Conservation (phyloP, 2,113 vertebrate species). For the Amia ocellicauda region DNA sequence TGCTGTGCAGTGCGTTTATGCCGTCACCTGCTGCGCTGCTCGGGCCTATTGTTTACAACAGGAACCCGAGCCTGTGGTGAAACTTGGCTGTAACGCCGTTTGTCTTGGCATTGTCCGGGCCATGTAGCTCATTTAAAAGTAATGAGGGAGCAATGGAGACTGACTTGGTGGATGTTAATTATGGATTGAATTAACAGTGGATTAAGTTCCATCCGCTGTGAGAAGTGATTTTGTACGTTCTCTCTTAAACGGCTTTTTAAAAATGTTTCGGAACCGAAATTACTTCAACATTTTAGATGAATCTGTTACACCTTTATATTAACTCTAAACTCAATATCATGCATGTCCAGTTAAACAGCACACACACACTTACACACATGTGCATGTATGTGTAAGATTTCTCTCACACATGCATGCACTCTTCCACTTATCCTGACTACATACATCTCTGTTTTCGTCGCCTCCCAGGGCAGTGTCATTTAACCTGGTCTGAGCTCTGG, state of each 20-base stretch:
- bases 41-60: too few relatives aligned
- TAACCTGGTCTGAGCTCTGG: too few relatives aligned
- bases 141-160: constrained; percentile 37
- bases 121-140: constrained; percentile 39
- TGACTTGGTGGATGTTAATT: constrained; percentile 28
- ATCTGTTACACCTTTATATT: background rate
- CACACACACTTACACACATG: too few relatives aligned
- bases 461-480: too few relatives aligned
- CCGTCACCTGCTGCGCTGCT: too few relatives aligned
- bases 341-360: background rate
- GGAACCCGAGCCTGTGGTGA: background rate
- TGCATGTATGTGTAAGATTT: background rate
- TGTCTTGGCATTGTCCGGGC: constrained; percentile 22
- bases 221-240: too few relatives aligned
- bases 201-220: background rate
- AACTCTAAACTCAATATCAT: background rate
- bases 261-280: background rate
- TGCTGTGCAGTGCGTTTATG: too few relatives aligned
- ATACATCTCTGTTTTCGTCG: too few relatives aligned
- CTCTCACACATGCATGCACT: background rate
- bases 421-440: too few relatives aligned
- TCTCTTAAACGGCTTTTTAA: too few relatives aligned
- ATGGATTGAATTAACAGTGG: constrained; percentile 39
- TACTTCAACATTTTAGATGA: background rate
- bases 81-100: constrained; percentile 10